Percentiles rank a stretch among this genome's conserved stretches.
These are phyloP conservation scores for Eupithecia abbreviata DNA, from an alignment of 2,888 invertebrate genomes.

Conservation along the genomic window DNA sequence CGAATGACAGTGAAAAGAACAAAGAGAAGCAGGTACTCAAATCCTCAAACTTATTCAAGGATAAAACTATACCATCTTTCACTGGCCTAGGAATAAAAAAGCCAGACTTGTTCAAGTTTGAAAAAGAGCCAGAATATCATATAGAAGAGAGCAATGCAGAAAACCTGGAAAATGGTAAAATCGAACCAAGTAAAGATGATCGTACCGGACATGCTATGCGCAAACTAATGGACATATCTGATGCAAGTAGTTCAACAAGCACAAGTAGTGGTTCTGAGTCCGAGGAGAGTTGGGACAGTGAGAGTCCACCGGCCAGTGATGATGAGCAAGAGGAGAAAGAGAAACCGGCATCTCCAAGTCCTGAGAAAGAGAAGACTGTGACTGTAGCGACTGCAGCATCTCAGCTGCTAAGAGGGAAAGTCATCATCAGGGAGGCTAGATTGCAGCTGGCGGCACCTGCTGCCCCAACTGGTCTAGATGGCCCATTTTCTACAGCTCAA, in stretches of 20 bases:
- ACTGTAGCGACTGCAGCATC: slow-evolving; percentile 61
- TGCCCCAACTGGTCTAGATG: slow-evolving; percentile 82
- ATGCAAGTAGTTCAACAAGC: slow-evolving; percentile 77
- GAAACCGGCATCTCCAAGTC: slow-evolving; percentile 70
- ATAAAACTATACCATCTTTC: slow-evolving; percentile 75
- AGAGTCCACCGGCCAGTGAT: slow-evolving; percentile 68
- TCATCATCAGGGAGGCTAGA: slow-evolving; percentile 87
- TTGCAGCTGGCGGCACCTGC: slow-evolving; percentile 83
- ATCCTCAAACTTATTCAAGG: slow-evolving; percentile 73
- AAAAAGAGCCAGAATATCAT: slow-evolving; percentile 70
- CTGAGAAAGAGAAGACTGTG: slow-evolving; percentile 70
- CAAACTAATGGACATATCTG: slow-evolving; percentile 79
- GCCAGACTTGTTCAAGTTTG: slow-evolving; percentile 72
- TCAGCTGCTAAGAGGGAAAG: slow-evolving; percentile 85
- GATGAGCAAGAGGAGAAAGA: slow-evolving; percentile 65
- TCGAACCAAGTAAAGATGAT: slow-evolving; percentile 70
- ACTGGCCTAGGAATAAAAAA: slow-evolving; percentile 68
- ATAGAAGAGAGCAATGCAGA: slow-evolving; percentile 77
- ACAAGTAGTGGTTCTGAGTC: slow-evolving; percentile 77
- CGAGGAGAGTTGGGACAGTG: slow-evolving; percentile 78
- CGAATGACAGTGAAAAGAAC: slow-evolving; percentile 63
- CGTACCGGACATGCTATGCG: slow-evolving; percentile 77
- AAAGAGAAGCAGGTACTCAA: slow-evolving; percentile 65
- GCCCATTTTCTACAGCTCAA: slow-evolving; percentile 85
- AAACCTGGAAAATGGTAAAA: slow-evolving; percentile 64